Evolutionary conservation across 2,888 invertebrate species (phyloP), one percentile per base, ranked within the genome.

Genomic region (Dascillus cervinus): DNA sequence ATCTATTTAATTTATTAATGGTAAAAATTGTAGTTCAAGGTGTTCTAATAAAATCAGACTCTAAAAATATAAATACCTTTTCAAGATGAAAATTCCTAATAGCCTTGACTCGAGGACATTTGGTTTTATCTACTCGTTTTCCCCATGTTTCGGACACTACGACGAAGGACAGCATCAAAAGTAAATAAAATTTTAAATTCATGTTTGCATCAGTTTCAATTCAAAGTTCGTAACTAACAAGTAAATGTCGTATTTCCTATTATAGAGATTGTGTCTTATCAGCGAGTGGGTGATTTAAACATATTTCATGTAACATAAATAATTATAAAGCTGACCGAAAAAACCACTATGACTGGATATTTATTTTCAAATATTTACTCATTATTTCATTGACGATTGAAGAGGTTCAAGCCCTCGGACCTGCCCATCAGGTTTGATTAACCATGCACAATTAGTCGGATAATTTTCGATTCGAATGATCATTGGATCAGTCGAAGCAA

Each of bases 51-150:
- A 17, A 6, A 17, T 17, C 17, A 17, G 5, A 17, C 8, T 17
- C 17, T 17, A 17, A 25, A n/a, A 11, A 5, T 8, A 17, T 17
- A 45, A 46, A 58, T 59, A 83, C 87, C 66, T 77, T 73, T 44
- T 79, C 70, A 47, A 88, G 67, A 67, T 87, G 79, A 55, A 88
- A 87, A 66, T 87, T 83, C 22, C 79, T 73, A 28, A 80, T 79
- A 9, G 83, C 83, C 60, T 79, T 80, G 40, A 88, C 88, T 71
- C 75, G 73, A 0, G 83, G 83, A 52, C 83, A 83, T 58, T 79
- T 79, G 9, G 69, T 70, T 51, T 79, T 74, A 58, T 80, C 80
- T 50, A 80, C 76, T 20, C 72, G 63, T 45, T 68, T 66, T 47
- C 64, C 55, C 28, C 52, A 29, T 13, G 22, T 22, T 11, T 25